Percentiles rank a stretch among this genome's conserved stretches.
phyloP scores from a whole-genome alignment of 2,888 invertebrate genomes.

The Baronia brevicornis region DNA sequence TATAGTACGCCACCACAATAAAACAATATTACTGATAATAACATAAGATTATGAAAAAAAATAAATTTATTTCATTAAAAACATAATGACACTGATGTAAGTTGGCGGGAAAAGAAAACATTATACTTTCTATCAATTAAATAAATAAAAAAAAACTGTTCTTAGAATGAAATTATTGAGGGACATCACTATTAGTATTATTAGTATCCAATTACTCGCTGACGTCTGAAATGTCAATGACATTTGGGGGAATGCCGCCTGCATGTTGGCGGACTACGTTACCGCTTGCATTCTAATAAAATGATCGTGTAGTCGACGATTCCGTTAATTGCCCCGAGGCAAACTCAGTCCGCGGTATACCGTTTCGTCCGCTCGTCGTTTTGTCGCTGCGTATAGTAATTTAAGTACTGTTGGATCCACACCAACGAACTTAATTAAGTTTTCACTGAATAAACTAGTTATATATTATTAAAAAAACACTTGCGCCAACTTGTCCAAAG shows the following conservation, averaged over 20 bases:
- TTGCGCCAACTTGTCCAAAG: not conserved
- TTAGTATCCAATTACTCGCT: constrained; percentile 2
- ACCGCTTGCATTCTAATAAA: constrained; percentile 17
- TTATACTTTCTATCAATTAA: constrained; percentile 3
- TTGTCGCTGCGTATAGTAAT: not conserved
- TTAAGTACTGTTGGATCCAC: constrained; percentile 1
- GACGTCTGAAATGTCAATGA: constrained; percentile 21
- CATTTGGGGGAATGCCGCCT: constrained; percentile 17
- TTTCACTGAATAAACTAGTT: too few species aligned
- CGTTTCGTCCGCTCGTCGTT: not conserved
- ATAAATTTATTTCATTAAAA: too few species aligned
- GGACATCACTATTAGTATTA: constrained; percentile 7
- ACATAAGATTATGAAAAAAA: too few species aligned
- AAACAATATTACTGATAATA: too few species aligned
- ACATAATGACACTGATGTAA: too few species aligned
- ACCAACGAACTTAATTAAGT: too few species aligned
- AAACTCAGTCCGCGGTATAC: constrained; percentile 3
- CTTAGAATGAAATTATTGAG: not conserved
- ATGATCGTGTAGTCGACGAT: constrained; percentile 19
- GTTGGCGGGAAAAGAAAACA: too few species aligned
- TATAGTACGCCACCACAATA: too few species aligned
- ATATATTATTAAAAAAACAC: too few species aligned
- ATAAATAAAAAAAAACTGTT: constrained; percentile 6
- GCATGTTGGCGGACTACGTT: constrained; percentile 11
- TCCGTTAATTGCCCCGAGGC: constrained; percentile 26